Conservation (phyloP, 2,113 vertebrate genomes). For the Podiceps cristatus region DNA sequence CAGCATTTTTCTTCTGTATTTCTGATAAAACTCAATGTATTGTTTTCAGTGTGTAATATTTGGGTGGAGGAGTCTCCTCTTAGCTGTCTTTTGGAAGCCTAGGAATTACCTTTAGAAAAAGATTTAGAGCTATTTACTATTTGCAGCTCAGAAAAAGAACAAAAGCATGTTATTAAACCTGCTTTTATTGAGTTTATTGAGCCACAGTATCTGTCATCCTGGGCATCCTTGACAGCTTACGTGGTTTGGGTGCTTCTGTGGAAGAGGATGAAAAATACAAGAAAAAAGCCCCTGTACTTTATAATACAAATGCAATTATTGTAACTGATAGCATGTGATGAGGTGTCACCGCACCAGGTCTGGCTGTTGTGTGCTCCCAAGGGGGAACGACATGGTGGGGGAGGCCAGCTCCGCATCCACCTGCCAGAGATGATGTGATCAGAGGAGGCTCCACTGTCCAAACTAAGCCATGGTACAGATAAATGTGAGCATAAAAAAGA, state of each 20-base stretch:
- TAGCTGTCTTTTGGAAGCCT: not conserved
- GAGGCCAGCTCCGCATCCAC: not conserved
- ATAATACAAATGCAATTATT: not conserved
- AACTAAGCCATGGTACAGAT: not conserved
- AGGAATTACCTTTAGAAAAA: not conserved
- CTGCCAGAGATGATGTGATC: not conserved
- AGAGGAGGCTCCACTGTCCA: not conserved
- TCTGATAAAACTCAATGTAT: not conserved
- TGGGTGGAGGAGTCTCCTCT: not conserved
- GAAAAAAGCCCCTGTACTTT: not conserved
- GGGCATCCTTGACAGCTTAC: not conserved
- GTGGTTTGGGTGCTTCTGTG: not conserved
- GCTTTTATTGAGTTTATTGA: not conserved
- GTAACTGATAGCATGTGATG: not conserved
- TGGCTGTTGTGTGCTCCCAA: not conserved
- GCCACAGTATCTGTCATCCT: not conserved
- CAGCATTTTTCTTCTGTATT: not conserved
- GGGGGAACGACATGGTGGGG: fast-evolving
- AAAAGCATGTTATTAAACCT: not conserved
- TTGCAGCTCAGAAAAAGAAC: not conserved
- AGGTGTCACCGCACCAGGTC: not conserved
- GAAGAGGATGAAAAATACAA: not conserved
- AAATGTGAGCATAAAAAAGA: not conserved
- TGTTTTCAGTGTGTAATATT: not conserved
- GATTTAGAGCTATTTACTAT: not conserved